A percentile compares a stretch with the other conserved stretches of the same genome.
phyloP scores from a whole-genome alignment of 2,797 vertebrate genomes.

The Rhabdomys pumilio region DNA sequence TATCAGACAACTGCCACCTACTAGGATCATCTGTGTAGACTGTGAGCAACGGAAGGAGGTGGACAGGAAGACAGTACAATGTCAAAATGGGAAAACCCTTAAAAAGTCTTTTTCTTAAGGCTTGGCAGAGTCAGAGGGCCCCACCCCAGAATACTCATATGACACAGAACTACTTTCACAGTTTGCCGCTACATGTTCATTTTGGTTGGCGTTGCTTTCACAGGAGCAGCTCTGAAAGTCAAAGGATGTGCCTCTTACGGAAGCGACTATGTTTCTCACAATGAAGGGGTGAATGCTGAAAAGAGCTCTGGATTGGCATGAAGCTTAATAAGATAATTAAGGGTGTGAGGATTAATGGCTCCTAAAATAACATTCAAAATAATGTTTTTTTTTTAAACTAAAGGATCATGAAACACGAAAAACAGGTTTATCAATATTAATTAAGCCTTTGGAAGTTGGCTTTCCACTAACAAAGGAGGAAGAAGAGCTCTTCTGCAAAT shows the following conservation, averaged over 20 bases:
- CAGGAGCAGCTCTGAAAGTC: slow-evolving; percentile 82
- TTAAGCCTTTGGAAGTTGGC: slow-evolving; percentile 73
- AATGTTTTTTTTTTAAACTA: slow-evolving; percentile 74
- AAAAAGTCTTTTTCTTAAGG: slow-evolving; percentile 66
- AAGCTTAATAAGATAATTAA: slow-evolving; percentile 85
- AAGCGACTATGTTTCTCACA: slow-evolving; percentile 78
- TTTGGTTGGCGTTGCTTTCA: slow-evolving; percentile 74
- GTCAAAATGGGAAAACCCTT: slow-evolving; percentile 80
- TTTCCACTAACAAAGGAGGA: slow-evolving; percentile 74
- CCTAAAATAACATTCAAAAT: slow-evolving; percentile 81
- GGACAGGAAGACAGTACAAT: slow-evolving; percentile 73
- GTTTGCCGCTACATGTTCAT: slow-evolving; percentile 73
- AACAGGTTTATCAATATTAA: slow-evolving; percentile 80
- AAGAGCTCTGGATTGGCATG: slow-evolving; percentile 73
- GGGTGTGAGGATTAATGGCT: slow-evolving; percentile 81
- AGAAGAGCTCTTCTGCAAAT: slow-evolving; percentile 78
- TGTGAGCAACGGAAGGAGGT: slow-evolving; percentile 59
- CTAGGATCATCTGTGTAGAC: slow-evolving; percentile 57
- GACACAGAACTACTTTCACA: slow-evolving; percentile 77
- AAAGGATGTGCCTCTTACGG: slow-evolving; percentile 74
- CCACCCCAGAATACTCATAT: slow-evolving; percentile 81
- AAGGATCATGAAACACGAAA: slow-evolving; percentile 68
- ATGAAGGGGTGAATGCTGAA: slow-evolving; percentile 74
- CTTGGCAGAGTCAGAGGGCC: slow-evolving; percentile 77
- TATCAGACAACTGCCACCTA: slow-evolving; percentile 76